Conservation (phyloP, 2,113 vertebrate genomes). For the Pundamilia nyererei region DNA sequence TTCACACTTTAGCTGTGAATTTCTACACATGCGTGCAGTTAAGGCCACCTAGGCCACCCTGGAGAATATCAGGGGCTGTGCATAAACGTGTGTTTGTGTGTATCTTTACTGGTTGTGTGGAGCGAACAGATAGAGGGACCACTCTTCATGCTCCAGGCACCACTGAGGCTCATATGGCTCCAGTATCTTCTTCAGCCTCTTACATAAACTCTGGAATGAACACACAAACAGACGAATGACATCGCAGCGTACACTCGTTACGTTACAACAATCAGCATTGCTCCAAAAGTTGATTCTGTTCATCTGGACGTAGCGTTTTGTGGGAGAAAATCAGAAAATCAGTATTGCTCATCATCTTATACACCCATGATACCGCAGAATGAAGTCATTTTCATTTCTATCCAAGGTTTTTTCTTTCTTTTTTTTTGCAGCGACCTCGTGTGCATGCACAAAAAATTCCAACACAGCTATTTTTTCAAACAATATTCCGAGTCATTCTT, state of each 20-base stretch:
- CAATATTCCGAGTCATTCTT: neutral
- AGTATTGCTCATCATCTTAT: neutral
- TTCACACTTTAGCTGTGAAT: constrained; percentile 30
- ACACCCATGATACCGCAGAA: neutral
- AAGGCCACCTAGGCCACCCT: neutral
- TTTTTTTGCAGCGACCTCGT: neutral
- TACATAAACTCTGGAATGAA: constrained; percentile 81
- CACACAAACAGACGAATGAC: neutral
- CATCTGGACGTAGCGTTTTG: neutral
- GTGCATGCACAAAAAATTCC: neutral
- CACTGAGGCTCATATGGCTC: constrained; percentile 89
- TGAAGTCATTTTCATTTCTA: neutral
- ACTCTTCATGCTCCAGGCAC: constrained; percentile 88
- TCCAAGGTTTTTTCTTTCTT: neutral
- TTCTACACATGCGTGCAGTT: constrained; percentile 1
- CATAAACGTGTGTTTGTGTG: neutral
- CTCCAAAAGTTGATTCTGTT: neutral
- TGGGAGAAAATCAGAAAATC: neutral
- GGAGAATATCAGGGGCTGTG: neutral
- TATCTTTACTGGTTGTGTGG: constrained; percentile 84
- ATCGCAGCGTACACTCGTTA: neutral
- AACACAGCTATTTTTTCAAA: neutral
- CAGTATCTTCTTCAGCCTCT: constrained; percentile 78
- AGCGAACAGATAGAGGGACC: constrained; percentile 90
- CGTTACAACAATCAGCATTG: neutral